Conservation (phyloP, 2,113 vertebrate species). For the Rhadina sibilatrix region DNA sequence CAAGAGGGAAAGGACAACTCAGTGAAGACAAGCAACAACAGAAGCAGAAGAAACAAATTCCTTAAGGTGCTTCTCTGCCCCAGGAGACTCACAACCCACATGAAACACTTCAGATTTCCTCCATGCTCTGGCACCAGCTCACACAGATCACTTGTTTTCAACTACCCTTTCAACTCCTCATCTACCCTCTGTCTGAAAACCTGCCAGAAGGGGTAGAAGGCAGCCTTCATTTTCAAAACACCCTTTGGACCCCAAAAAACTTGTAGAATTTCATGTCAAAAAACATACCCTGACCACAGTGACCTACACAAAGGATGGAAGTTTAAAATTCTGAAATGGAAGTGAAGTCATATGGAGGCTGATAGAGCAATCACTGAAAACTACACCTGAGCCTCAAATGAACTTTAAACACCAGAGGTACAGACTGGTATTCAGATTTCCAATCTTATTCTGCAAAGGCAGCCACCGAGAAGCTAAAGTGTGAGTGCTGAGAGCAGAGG, state of each 20-base stretch:
- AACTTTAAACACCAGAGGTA: neutral
- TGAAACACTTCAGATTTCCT: neutral
- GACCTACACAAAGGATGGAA: neutral
- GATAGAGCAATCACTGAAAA: accelerated
- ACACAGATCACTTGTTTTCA: neutral
- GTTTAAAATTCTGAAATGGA: neutral
- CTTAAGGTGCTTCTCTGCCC: neutral
- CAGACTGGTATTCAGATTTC: neutral
- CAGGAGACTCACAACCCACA: neutral
- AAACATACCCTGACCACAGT: neutral
- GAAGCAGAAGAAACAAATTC: neutral
- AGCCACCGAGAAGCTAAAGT: neutral
- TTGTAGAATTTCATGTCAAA: neutral
- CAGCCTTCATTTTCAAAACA: neutral
- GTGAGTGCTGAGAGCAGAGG: neutral
- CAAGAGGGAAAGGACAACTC: neutral
- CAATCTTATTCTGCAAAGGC: neutral
- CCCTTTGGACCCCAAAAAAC: neutral
- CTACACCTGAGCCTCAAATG: neutral
- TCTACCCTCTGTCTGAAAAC: neutral
- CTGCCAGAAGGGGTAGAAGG: neutral
- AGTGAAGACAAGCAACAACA: neutral
- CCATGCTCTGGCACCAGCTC: neutral
- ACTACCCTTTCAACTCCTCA: neutral
- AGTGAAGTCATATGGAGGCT: neutral